phyloP scores from a whole-genome alignment of 2,888 invertebrate genomes.

The Fragum sueziense region DNA sequence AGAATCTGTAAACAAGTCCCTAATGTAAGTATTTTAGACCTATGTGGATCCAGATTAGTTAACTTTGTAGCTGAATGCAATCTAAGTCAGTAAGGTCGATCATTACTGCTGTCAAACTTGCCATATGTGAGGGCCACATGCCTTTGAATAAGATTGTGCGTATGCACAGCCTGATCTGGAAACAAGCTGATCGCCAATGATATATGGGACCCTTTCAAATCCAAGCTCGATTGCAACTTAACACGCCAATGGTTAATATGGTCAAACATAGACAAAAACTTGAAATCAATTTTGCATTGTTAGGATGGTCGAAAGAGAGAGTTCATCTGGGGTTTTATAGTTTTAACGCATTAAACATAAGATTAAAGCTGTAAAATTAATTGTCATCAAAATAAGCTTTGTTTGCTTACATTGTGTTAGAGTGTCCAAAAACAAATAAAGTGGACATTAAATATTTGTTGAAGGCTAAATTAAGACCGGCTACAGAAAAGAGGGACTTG shows the following conservation, averaged over 20 bases:
- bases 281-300: no score
- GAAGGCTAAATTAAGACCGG: not conserved
- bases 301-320: no score
- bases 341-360: not conserved
- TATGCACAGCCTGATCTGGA: not conserved
- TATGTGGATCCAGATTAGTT: not conserved
- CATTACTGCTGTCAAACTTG: no score
- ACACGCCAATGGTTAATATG: no score
- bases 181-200: not conserved
- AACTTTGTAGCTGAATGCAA: no score
- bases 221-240: no score
- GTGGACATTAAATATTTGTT: constrained; percentile 10
- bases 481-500: no score
- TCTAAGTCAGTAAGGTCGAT: no score
- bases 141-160: no score
- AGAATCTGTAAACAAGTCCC: not conserved
- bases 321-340: not conserved
- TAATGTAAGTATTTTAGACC: not conserved
- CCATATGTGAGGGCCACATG: no score
- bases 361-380: constrained; percentile 20
- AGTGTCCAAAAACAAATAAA: constrained; percentile 15
- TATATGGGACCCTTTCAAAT: no score
- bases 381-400: constrained; percentile 8
- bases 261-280: no score
- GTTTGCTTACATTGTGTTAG: constrained; percentile 8